phyloP scores from a whole-genome alignment of 2,888 invertebrate genomes.

The Phrixothrix hirtus region DNA sequence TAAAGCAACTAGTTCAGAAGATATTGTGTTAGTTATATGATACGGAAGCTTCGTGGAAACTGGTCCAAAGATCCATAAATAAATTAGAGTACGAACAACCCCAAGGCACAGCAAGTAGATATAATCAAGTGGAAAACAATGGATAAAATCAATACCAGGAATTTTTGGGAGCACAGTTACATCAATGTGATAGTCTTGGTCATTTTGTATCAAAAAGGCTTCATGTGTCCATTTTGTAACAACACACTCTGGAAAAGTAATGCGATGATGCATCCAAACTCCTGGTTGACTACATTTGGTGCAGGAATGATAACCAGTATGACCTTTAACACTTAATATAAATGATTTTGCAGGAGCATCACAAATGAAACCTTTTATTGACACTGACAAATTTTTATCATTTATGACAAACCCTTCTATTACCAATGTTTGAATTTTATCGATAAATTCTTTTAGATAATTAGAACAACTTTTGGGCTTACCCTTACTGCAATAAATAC shows the following conservation, averaged over 20 bases:
- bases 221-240: constrained; percentile 9
- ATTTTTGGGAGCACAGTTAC: background rate
- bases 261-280: constrained; percentile 4
- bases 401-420: constrained; percentile 27
- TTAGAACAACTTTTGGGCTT: constrained; percentile 4
- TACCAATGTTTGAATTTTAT: constrained; percentile 4
- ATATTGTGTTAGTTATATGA: background rate
- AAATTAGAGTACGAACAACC: background rate
- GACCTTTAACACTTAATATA: constrained; percentile 13
- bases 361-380: no score
- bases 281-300: constrained; percentile 16
- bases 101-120: constrained; percentile 3
- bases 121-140: constrained; percentile 3
- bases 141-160: constrained; percentile 1
- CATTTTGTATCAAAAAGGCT: background rate
- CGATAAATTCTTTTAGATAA: constrained; percentile 13
- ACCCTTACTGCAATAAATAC: constrained; percentile 9
- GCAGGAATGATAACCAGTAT: constrained; percentile 21
- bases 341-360: no score
- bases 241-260: constrained; percentile 2
- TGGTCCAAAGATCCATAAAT: constrained; percentile 6
- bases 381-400: no score
- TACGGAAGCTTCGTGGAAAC: background rate
- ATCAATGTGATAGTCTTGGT: background rate
- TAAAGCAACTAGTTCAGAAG: constrained; percentile 1